Base-by-base conservation (phyloP, 1,140 invertebrate species). In the Drosophila seguyi region DNA sequence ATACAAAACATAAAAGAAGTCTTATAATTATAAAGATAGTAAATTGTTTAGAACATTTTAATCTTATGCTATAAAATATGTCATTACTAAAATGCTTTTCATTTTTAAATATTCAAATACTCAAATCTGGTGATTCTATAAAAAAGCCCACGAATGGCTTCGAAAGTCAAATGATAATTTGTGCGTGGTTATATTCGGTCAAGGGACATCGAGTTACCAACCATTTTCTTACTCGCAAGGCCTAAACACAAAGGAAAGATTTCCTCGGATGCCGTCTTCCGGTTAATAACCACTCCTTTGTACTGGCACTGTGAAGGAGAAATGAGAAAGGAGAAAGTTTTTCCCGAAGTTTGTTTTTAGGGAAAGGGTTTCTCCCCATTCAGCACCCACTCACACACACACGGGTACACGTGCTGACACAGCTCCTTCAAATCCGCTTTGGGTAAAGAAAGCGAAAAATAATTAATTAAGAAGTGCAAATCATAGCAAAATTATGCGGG, bases 401-500 rank as follows among this genome's bases (percentile, higher is more conserved):
- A 34, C 22, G 16, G 27, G 29, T 16, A 48, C 34, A 50, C 41
- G 18, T 84, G 81, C 81, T 84, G 81, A 84, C 81, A 44, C 76
- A 84, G 81, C 81, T 75, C 52, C 55, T 72, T 50, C 66, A 59
- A 68, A 80, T 85, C 67, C 72, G 72, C 65, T 73, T 84, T 84
- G 83, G 73, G 69, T 76, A 75, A 62, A 65, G 73, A 85, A 76
- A 80, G 66, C 63, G 76, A 76, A 87, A 87, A 87, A 88, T 88
- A 87, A 87, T 87, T 87, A 87, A 87, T 87, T 87, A 87, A 83
- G 84, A 87, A 87, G 84, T 87, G 84, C 84, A 87, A 87, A 87
- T 87, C 83, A 87, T 87, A 83, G 83, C 83, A 87, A 76, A 87
- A 87, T 87, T 87, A 87, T 87, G 84, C 84, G 84, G 84, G 84